A percentile compares a stretch with the other conserved stretches of the same genome.
These are phyloP conservation scores for Esperia sulphurella DNA, from an alignment of 2,888 invertebrate genomes.

Conservation along the genomic window DNA sequence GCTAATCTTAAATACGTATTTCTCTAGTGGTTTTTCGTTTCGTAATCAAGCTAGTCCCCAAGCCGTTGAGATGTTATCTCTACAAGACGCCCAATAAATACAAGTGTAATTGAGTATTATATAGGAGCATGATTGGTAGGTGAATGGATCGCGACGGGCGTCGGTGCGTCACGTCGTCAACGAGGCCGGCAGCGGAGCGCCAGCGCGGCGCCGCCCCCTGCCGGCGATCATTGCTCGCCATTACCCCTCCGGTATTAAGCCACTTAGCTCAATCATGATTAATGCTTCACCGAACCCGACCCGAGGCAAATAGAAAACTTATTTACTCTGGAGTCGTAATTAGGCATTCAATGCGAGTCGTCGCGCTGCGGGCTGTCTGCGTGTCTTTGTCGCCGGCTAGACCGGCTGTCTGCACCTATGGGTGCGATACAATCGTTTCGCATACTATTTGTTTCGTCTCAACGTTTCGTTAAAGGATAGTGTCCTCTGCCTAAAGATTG, in stretches of 20 bases:
- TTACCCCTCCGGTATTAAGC: slow-evolving; percentile 78
- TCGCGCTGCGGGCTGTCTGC: slow-evolving; percentile 64
- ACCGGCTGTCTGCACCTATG: slow-evolving; percentile 57
- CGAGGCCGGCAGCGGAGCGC: slow-evolving; percentile 54
- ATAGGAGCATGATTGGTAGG: slow-evolving; percentile 10
- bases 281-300: slow-evolving; percentile 75
- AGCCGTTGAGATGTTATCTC: not conserved
- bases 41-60: too few relatives aligned
- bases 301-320: slow-evolving; percentile 75
- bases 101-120: slow-evolving; percentile 4
- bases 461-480: not conserved
- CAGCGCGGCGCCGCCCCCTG: slow-evolving; percentile 69
- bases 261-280: slow-evolving; percentile 81
- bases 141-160: slow-evolving; percentile 22
- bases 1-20: too few relatives aligned
- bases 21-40: too few relatives aligned
- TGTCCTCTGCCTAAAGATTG: too few relatives aligned
- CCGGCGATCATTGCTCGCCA: slow-evolving; percentile 73
- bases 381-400: slow-evolving; percentile 58
- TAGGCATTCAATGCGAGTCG: slow-evolving; percentile 75
- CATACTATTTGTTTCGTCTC: not conserved
- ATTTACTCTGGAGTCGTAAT: slow-evolving; percentile 73
- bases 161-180: slow-evolving; percentile 13
- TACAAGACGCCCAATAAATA: not conserved
- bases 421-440: slow-evolving; percentile 23